These are phyloP conservation scores for Prosopocoilus inquinatus DNA, from an alignment of 2,888 invertebrate genomes.

Conservation along the genomic window DNA sequence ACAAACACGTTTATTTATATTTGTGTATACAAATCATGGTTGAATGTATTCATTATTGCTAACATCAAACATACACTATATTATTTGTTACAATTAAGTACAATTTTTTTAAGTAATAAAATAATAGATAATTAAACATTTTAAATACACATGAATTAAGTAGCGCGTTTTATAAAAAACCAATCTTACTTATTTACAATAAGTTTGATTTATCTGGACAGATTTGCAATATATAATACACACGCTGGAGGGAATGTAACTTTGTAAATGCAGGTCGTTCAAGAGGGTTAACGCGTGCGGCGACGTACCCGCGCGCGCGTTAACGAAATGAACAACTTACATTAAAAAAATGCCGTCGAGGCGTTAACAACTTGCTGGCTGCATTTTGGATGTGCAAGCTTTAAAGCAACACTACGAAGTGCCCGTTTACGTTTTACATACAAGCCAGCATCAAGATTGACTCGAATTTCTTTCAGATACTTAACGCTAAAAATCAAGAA, in stretches of 20 bases:
- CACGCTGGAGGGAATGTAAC: slow-evolving; percentile 50
- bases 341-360: slow-evolving; percentile 40
- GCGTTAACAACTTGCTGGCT: slow-evolving; percentile 38
- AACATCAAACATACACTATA: slow-evolving; percentile 52
- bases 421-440: slow-evolving; percentile 36
- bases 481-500: slow-evolving; percentile 17
- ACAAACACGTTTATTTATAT: slow-evolving; percentile 51
- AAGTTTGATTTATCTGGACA: slow-evolving; percentile 53
- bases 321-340: slow-evolving; percentile 26
- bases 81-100: slow-evolving; percentile 50
- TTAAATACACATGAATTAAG: slow-evolving; percentile 43
- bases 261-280: slow-evolving; percentile 36
- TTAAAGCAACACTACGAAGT: slow-evolving; percentile 43
- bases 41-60: slow-evolving; percentile 46
- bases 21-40: slow-evolving; percentile 52
- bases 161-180: slow-evolving; percentile 48
- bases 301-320: slow-evolving; percentile 14
- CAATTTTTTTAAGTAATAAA: slow-evolving; percentile 49
- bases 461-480: slow-evolving; percentile 20
- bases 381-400: slow-evolving; percentile 46
- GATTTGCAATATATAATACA: slow-evolving; percentile 51
- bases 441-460: slow-evolving; percentile 23
- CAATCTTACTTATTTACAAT: slow-evolving; percentile 51
- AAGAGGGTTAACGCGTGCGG: slow-evolving; percentile 17
- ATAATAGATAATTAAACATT: slow-evolving; percentile 46